Evolutionary conservation across 1,140 invertebrate species (phyloP), one percentile per base, ranked within the genome.

Genomic region (Drosophila mauritiana): DNA sequence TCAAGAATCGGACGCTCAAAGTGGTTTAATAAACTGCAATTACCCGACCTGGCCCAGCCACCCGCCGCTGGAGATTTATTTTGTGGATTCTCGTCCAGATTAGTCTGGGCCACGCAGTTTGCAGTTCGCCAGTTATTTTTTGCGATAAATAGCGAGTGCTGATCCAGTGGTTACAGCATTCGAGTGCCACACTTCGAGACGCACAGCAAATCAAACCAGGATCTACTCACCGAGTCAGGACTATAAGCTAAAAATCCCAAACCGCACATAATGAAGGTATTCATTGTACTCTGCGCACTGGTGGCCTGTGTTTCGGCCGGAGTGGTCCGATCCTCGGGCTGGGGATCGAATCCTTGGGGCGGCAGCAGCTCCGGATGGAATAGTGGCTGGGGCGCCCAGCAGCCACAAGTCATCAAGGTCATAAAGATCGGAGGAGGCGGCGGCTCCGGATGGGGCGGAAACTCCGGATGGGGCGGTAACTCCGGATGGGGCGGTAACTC

Each of bases 11-110:
- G 72, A 80, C 63, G 78, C 63, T 76, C 70, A 68, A 83, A 88
- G 83, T 88, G 83, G 83, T 88, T 88, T 88, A 88, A 88, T 88
- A 88, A 88, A 88, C 75, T 88, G 83, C 75, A 88, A 88, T 88
- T 82, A 88, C 75, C 59, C 73, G 48, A 72, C 45, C 54, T 72
- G 20, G 20, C 20, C 43, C 82, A 68, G 39, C 57, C 69, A 81
- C 53, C 69, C 82, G 70, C 70, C 62, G 45, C 39, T 56, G 40
- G 56, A 69, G 79, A 88, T 88, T 86, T 86, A 88, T 86, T 88
- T 86, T 86, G 79, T 88, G 79, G 82, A 86, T 85, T 86, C 83
- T 85, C 61, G 34, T 53, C 46, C 57, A 58, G 73, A 42, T 48
- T 13, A 48, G 67, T 51, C 45, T 57, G 15, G 43, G 64, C 53